A percentile compares a stretch with the other conserved stretches of the same genome.
Conservation (phyloP, 1,140 invertebrate species). For the Harpegnathos saltator region DNA sequence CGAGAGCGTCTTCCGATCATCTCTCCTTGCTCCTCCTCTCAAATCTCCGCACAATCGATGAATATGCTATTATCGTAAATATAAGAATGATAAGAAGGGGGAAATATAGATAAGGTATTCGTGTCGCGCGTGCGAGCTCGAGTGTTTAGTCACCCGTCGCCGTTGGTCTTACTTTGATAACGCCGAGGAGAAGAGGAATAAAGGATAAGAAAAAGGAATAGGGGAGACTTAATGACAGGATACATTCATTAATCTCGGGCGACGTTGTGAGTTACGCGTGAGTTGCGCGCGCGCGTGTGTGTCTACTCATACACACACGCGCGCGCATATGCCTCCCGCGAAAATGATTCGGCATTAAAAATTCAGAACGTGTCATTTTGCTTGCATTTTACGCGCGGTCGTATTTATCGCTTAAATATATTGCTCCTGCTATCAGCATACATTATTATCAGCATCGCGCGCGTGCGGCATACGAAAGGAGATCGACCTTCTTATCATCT, state of each 20-base stretch:
- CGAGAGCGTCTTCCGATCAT: no score
- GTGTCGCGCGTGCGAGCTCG: background rate
- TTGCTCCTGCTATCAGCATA: conserved; percentile 53
- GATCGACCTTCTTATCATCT: conserved; percentile 55
- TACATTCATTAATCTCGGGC: conserved; percentile 25
- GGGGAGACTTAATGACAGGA: conserved; percentile 16
- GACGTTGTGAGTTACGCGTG: conserved; percentile 23
- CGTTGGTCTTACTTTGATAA: conserved; percentile 11
- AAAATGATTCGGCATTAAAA: conserved; percentile 47
- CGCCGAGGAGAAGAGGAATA: background rate
- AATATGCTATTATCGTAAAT: no score
- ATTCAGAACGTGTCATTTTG: conserved; percentile 54
- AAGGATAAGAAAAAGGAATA: background rate
- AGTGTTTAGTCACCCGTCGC: background rate
- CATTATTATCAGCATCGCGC: conserved; percentile 58
- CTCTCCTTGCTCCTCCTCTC: no score
- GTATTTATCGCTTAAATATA: conserved; percentile 59
- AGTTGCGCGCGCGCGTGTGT: background rate
- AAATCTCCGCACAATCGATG: no score
- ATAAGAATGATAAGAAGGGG: no score
- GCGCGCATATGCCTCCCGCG: background rate
- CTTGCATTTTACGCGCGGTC: conserved; percentile 25
- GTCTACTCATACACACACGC: background rate
- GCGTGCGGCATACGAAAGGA: conserved; percentile 50
- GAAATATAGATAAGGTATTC: no score